Evolutionary conservation across 2,888 invertebrate genomes (phyloP).

Genomic region (Thyatira batis): DNA sequence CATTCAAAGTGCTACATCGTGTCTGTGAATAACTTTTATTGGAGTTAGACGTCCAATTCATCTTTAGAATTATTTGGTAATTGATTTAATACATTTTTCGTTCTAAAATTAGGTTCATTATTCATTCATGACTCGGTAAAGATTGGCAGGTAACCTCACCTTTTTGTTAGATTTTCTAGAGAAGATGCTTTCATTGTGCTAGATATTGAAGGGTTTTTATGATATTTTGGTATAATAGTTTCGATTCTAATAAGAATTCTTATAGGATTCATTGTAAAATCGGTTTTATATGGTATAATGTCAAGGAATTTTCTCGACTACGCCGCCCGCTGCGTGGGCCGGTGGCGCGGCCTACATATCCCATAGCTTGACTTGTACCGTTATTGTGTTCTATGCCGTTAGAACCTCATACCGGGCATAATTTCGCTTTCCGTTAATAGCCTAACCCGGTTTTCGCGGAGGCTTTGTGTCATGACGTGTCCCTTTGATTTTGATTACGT

Average conservation of each 20-base stretch:
- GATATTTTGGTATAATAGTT: constrained; percentile 3
- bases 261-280: neutral
- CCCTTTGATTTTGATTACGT: constrained; percentile 48
- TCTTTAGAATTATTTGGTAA: constrained; percentile 44
- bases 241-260: neutral
- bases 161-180: neutral
- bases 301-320: constrained; percentile 71
- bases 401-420: constrained; percentile 19
- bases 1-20: constrained; percentile 59
- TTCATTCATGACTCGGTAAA: neutral
- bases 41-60: constrained; percentile 31
- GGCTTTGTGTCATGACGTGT: constrained; percentile 52
- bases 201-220: constrained; percentile 20
- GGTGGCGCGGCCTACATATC: constrained; percentile 57
- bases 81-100: constrained; percentile 23
- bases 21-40: constrained; percentile 51
- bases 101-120: neutral
- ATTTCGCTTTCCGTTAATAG: constrained; percentile 44
- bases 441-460: constrained; percentile 19
- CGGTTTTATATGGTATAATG: constrained; percentile 14
- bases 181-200: neutral
- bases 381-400: constrained; percentile 50
- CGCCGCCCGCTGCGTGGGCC: constrained; percentile 37
- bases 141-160: constrained; percentile 13
- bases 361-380: constrained; percentile 40